Evolutionary conservation across 2,797 vertebrate genomes (phyloP), one percentile per base, ranked within the genome.

Genomic region (Centropyge bicolor): DNA sequence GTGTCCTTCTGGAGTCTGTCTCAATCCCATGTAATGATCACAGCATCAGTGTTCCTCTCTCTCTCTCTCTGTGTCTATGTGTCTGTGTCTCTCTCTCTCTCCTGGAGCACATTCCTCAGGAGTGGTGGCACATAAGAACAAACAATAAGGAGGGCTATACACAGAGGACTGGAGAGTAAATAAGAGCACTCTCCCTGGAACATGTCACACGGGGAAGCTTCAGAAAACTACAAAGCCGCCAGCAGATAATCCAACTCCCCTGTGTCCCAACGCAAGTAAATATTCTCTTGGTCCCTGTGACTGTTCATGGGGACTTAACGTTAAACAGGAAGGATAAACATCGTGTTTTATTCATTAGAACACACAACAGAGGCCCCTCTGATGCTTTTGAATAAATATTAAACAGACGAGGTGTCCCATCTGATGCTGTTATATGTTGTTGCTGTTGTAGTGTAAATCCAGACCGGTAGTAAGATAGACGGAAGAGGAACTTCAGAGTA

Each of bases 331-430:
- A 94, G 92, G 93, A 95, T 94, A 94, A 95, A 95, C 93, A 95
- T 92, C 86, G 90, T 95, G 94, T 95, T 96, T 95, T 93, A 95
- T 95, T 95, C 94, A 95, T 95, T 93, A 95, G 91, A 92, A 91
- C 82, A 77, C 84, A 92, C 92, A 90, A 92, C 92, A 89, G 88
- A 94, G 92, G 82, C 78, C 87, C 87, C 90, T 94, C 84, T 91
- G 88, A 92, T 92, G 91, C 90, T 63, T 86, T 8, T 89, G 91
- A 93, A 95, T 93, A 92, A 90, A 95, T 94, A 94, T 93, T 91
- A 90, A 90, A 90, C 85, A 86, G 87, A 89, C 56, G 82, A 88
- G 77, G 75, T 87, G 91, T 94, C 91, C 91, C 92, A 60, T 89
- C 83, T 94, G 92, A 92, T 68, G 85, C 70, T 46, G 27, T 68